Conservation (phyloP, 1,140 invertebrate genomes). For the Drosophila lowei region DNA sequence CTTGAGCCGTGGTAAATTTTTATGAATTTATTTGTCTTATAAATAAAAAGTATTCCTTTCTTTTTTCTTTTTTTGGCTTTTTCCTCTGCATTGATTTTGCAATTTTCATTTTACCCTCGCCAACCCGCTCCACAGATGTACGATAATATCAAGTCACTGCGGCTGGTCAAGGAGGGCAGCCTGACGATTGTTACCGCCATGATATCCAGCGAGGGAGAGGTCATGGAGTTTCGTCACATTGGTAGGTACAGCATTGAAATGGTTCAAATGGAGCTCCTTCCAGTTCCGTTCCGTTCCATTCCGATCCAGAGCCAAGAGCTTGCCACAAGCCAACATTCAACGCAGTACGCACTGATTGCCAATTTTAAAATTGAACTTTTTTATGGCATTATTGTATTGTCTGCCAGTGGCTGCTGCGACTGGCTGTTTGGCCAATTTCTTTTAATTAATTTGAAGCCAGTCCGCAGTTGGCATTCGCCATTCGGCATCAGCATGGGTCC, state of each 20-base stretch:
- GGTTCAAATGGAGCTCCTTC: no score
- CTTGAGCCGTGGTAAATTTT: conserved; percentile 65
- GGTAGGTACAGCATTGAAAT: conserved; percentile 63
- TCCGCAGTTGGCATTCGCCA: conserved; percentile 14
- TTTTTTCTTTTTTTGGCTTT: not conserved
- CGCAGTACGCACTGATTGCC: conserved; percentile 73
- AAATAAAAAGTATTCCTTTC: conserved; percentile 65
- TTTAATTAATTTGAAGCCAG: conserved; percentile 81
- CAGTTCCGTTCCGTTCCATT: no score
- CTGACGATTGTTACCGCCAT: conserved; percentile 89
- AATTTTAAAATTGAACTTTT: conserved; percentile 82
- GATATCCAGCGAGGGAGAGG: conserved; percentile 93
- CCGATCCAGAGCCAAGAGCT: not conserved
- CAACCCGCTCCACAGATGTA: conserved; percentile 88
- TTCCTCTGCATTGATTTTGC: conserved; percentile 64
- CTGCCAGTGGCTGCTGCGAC: conserved; percentile 17
- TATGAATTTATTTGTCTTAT: conserved; percentile 81
- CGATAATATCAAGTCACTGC: conserved; percentile 92
- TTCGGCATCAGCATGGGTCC: conserved; percentile 32
- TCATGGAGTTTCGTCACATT: conserved; percentile 90
- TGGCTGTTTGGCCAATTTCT: conserved; percentile 67
- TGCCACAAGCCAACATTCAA: conserved; percentile 26
- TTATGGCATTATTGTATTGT: conserved; percentile 73
- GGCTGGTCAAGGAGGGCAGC: conserved; percentile 86
- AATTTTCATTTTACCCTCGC: conserved; percentile 62